Evolutionary conservation across 2,797 vertebrate species (phyloP), one percentile per base, ranked within the genome.

Genomic region (Hypotaenidia philippensis): DNA sequence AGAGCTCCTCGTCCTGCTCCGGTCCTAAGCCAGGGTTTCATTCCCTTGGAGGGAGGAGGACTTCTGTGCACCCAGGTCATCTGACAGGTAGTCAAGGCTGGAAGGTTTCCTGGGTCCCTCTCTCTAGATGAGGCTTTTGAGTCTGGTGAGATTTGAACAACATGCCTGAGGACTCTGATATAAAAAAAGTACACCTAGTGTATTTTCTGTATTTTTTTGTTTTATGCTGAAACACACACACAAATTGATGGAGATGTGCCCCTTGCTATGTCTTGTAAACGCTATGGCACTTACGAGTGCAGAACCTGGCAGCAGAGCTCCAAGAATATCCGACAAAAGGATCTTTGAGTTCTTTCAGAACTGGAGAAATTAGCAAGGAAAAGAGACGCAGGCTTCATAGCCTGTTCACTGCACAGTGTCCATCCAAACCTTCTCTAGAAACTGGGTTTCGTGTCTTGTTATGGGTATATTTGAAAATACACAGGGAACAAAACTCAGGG

Each of bases 111-210:
- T 50, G 14, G 4, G 7, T 65, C 21, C 10, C 3, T 57, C 11
- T 26, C 38, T 23, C 60, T 29, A 71, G 7, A 27, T 72, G n/a
- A 9, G 56, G 7, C 11, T 84, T 81, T 36, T 60, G 36, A 68
- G 18, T 36, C 56, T 0, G 0, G 2, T 83, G 57, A 45, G 53
- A 29, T 56, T 45, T 75, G 50, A 82, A 36, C 1, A 2, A 0
- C 0, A 45, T 65, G n/a, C 32, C 27, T 72, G 52, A 40, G 21
- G 13, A n/a, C 16, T 71, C 23, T n/a, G 8, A 53, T 64, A 0
- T 53, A 9, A 52, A 45, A 44, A 36, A 44, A 40, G 15, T 50
- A 19, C 3, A 6, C 14, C 26, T 45, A 21, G 20, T 17, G 6
- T 57, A 11, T 76, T 78, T 69, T 41, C 3, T 53, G 9, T 44